Conservation (phyloP, 2,888 invertebrate species). For the Drepanosiphum platanoidis region DNA sequence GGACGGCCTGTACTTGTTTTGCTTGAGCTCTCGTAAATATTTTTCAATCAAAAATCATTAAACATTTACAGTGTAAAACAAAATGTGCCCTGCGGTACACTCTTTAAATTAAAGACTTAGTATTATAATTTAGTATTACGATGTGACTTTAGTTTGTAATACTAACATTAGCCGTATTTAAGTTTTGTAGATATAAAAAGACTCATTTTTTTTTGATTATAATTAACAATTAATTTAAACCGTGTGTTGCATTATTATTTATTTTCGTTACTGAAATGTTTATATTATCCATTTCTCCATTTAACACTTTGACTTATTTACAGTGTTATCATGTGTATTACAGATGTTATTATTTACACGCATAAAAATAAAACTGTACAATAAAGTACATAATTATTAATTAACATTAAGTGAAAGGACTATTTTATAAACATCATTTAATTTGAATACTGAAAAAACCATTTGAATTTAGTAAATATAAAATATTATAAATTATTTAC, state of each 20-base stretch:
- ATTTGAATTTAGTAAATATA: neutral
- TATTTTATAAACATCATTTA: no score
- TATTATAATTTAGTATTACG: conserved; percentile 27
- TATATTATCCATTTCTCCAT: neutral
- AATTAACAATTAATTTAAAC: conserved; percentile 32
- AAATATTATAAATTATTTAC: neutral
- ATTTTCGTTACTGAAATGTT: neutral
- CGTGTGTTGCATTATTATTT: neutral
- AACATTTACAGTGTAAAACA: conserved; percentile 20
- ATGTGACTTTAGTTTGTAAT: conserved; percentile 39
- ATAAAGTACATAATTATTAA: neutral
- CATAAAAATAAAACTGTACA: neutral
- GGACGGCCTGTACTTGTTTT: conserved; percentile 20
- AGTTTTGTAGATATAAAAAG: conserved; percentile 33
- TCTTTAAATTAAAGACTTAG: conserved; percentile 41
- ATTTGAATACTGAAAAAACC: neutral
- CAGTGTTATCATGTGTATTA: neutral
- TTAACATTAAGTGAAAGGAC: neutral
- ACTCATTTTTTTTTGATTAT: conserved; percentile 49
- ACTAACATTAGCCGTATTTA: conserved; percentile 47
- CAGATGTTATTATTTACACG: no score
- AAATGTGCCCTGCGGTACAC: neutral
- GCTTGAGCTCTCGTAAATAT: conserved; percentile 6
- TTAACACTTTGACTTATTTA: neutral
- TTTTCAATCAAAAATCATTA: conserved; percentile 48